phyloP scores from a whole-genome alignment of 2,888 invertebrate genomes.

The Oscheius myriophilus region DNA sequence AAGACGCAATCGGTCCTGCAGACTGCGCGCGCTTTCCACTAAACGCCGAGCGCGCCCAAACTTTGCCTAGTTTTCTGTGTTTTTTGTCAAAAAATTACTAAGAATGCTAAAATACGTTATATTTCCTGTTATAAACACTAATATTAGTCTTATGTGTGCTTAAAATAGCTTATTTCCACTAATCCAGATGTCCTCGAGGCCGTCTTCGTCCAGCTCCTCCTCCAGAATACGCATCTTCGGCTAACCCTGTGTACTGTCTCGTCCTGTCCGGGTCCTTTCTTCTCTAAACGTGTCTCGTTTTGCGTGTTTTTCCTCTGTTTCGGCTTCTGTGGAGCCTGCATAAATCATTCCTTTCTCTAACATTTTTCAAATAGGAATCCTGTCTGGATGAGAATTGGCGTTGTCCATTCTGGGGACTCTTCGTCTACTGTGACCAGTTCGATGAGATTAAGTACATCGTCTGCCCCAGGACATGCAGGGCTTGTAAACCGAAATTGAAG shows the following conservation, averaged over 20 bases:
- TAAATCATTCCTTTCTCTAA: neutral
- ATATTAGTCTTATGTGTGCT: too few species aligned
- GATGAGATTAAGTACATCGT: constrained; percentile 38
- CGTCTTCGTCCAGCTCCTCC: constrained; percentile 3
- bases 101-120: too few species aligned
- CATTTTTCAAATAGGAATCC: constrained; percentile 25
- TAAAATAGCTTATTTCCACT: too few species aligned
- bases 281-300: neutral
- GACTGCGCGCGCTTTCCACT: too few species aligned
- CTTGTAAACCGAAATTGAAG: constrained; percentile 8
- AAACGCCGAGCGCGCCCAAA: too few species aligned
- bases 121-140: too few species aligned
- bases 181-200: neutral
- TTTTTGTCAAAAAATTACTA: too few species aligned
- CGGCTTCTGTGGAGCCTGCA: neutral
- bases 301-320: constrained; percentile 9
- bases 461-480: constrained; percentile 27
- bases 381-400: constrained; percentile 68
- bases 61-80: too few species aligned
- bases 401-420: constrained; percentile 66
- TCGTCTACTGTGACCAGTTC: constrained; percentile 63
- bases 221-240: constrained; percentile 17
- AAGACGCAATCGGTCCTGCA: too few species aligned
- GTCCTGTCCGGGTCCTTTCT: constrained; percentile 7
- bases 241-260: neutral